Conservation (phyloP, 2,888 invertebrate species). For the Harmothoe impar region DNA sequence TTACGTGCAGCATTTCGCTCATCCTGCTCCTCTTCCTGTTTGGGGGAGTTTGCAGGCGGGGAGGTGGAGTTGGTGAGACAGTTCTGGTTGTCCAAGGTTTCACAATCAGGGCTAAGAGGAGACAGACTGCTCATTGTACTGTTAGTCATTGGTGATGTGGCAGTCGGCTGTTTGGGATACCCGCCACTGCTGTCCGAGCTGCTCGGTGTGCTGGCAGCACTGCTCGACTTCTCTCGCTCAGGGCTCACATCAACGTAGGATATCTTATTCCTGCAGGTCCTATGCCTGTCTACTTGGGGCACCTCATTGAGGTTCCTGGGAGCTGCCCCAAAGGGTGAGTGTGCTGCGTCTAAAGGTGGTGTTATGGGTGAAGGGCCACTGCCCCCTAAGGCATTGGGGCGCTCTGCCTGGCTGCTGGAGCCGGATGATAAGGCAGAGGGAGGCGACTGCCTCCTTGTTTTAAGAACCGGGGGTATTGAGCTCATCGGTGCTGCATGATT, state of each 20-base stretch:
- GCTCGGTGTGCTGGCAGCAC: constrained; percentile 35
- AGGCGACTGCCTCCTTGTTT: background rate
- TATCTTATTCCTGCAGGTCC: constrained; percentile 6
- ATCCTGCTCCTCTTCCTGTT: background rate
- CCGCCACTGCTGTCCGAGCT: constrained; percentile 43
- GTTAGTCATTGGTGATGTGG: constrained; percentile 34
- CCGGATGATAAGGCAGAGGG: background rate
- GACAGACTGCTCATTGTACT: constrained; percentile 58
- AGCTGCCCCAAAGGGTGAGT: background rate
- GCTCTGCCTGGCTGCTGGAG: background rate
- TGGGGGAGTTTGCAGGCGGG: background rate
- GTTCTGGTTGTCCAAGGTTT: constrained; percentile 32
- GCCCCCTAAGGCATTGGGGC: background rate
- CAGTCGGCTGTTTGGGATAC: constrained; percentile 50
- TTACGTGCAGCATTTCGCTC: background rate
- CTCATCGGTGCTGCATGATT: constrained; percentile 56
- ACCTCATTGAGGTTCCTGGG: constrained; percentile 39
- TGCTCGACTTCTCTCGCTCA: constrained; percentile 47
- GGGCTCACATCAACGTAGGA: constrained; percentile 56
- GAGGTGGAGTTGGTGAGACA: background rate
- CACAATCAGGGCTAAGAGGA: constrained; percentile 22
- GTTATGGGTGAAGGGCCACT: background rate
- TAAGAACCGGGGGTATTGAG: constrained; percentile 33
- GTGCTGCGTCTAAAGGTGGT: constrained; percentile 20
- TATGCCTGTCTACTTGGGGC: background rate